Base-by-base conservation (phyloP, 2,888 invertebrate species). In the Bombylius discolor region DNA sequence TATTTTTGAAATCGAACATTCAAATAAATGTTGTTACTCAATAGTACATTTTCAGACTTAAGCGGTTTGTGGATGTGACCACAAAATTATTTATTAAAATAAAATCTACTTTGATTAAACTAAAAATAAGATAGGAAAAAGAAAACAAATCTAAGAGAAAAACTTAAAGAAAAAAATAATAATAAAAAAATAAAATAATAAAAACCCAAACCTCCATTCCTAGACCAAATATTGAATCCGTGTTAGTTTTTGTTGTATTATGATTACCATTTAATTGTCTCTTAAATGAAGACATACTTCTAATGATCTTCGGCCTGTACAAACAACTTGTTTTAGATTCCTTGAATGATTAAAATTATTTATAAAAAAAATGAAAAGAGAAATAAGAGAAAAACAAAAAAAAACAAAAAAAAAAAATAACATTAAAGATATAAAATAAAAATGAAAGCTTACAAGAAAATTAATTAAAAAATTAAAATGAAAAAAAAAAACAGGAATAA, bases 251-350 rank as follows among this genome's bases (percentile, higher is more conserved):
- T 61, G 39, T 42, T 42, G 50, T 23, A 32, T 64, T 63, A 61
- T 65, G 63, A 63, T 64, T 64, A 60, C 68, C 67, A 55, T 50
- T 55, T 39, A 53, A 47, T 39, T 56, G 52, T 31, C 53, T 49
- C 55, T 66, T 68, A 59, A 70, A 68, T 56, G 68, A 66, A 63
- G 71, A 72, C 62, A 71, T 61, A 58, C 71, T 64, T 62, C 72
- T 70, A 66, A 72, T 65, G 61, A 72, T 70, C 62, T 70, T 70
- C 59, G 73, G 72, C 57, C 69, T 70, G 62, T 67, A 65, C 60
- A 70, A 64, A 61, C 70, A 67, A 58, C 70, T 67, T 60, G 68
- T 69, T 69, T 68, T 69, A 66, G 64, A 68, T 61, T 59, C 59
- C 58, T 60, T 61, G 59, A 59, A 61, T 61, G 61, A 61, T 60